Conservation (phyloP, 2,113 vertebrate species). For the Garra rufa region DNA sequence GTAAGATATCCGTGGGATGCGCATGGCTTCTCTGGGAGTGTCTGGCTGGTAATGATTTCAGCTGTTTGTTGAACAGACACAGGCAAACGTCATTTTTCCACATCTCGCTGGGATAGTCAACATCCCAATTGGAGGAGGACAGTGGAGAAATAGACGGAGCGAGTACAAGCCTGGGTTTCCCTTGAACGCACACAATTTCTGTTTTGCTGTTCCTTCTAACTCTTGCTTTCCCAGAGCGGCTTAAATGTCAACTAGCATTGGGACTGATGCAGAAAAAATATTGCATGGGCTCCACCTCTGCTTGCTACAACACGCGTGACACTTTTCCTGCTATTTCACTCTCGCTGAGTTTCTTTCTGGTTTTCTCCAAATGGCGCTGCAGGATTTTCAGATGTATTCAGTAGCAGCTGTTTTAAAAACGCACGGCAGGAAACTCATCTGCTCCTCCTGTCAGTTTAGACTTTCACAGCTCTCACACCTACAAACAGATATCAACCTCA, state of each 20-base stretch:
- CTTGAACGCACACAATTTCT: constrained; percentile 11
- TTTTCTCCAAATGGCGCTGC: constrained; percentile 23
- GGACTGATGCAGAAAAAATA: neutral
- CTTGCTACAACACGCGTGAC: neutral
- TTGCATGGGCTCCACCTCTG: neutral
- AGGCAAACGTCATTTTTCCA: constrained; percentile 41
- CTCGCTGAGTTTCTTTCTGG: constrained; percentile 22
- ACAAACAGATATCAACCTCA: neutral
- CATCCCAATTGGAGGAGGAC: constrained; percentile 5
- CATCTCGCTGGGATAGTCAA: constrained; percentile 29
- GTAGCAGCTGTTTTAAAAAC: constrained; percentile 25
- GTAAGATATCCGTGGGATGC: constrained; percentile 15
- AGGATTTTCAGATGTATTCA: constrained; percentile 30
- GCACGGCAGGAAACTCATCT: neutral
- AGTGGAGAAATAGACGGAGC: neutral
- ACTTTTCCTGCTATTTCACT: constrained; percentile 29
- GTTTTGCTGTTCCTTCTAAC: neutral
- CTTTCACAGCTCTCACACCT: constrained; percentile 17
- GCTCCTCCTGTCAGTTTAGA: constrained; percentile 13
- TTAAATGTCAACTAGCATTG: constrained; percentile 10
- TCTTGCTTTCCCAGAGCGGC: neutral
- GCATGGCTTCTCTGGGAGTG: neutral
- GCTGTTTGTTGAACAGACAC: constrained; percentile 37
- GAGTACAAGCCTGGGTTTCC: neutral
- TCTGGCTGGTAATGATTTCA: constrained; percentile 50